phyloP scores from a whole-genome alignment of 2,888 invertebrate genomes.

The Hetaerina titia region DNA sequence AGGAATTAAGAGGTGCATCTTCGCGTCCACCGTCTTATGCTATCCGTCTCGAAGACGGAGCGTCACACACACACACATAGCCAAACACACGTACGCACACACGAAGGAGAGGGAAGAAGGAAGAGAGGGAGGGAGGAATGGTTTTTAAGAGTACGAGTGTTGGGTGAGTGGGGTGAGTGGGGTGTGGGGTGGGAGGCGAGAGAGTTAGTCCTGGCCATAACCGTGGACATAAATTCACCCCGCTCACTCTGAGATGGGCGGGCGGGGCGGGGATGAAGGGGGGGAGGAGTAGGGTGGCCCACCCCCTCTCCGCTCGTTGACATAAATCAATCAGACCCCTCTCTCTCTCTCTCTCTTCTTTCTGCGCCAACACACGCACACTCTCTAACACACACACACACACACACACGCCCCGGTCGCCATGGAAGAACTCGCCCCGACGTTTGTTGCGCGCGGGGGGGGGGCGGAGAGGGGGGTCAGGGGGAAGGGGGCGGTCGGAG shows the following conservation, averaged over 20 bases:
- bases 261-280: not conserved
- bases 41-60: no score
- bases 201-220: not conserved
- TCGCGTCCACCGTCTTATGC: no score
- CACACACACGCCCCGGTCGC: no score
- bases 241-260: not conserved
- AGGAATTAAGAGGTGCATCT: no score
- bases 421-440: not conserved
- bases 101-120: not conserved
- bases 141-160: not conserved
- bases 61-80: not conserved
- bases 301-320: not conserved
- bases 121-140: not conserved
- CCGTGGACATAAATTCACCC: constrained; percentile 3
- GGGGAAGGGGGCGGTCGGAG: not conserved
- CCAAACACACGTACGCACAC: not conserved
- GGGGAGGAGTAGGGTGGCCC: not conserved
- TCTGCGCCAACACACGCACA: not conserved
- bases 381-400: not conserved
- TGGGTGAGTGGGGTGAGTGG: not conserved
- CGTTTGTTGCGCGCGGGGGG: no score
- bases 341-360: not conserved
- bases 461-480: not conserved
- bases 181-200: not conserved
- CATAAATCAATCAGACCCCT: not conserved